phyloP scores from a whole-genome alignment of 2,888 invertebrate species.

The Agapostemon virescens region DNA sequence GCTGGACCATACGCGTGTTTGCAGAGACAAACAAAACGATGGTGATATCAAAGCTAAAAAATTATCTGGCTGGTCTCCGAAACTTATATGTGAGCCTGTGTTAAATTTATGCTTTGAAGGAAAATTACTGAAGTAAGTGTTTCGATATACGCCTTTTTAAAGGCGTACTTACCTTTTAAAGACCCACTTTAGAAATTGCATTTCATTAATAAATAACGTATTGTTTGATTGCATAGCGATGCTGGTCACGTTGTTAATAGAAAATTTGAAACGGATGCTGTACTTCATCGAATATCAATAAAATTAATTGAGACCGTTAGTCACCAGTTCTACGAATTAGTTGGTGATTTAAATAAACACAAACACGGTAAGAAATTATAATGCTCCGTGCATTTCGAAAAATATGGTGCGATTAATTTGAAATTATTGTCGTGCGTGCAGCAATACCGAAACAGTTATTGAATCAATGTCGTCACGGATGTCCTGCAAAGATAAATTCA shows the following conservation, averaged over 20 bases:
- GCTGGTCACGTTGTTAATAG: slow-evolving; percentile 68
- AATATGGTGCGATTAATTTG: background rate
- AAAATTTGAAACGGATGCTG: slow-evolving; percentile 68
- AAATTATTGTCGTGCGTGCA: slow-evolving; percentile 17
- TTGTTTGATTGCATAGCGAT: slow-evolving; percentile 65
- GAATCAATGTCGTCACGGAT: slow-evolving; percentile 70
- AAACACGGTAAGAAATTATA: slow-evolving; percentile 66
- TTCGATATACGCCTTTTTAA: background rate
- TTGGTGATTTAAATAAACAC: slow-evolving; percentile 68
- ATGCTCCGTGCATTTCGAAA: background rate
- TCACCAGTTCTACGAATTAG: slow-evolving; percentile 68
- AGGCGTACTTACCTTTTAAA: too few relatives aligned
- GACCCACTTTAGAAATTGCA: too few relatives aligned
- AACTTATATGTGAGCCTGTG: slow-evolving; percentile 58
- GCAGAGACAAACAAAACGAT: background rate
- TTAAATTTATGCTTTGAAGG: slow-evolving; percentile 73
- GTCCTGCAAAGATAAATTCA: slow-evolving; percentile 70
- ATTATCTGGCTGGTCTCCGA: slow-evolving; percentile 72
- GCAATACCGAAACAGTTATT: slow-evolving; percentile 71
- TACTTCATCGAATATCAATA: slow-evolving; percentile 65
- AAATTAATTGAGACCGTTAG: slow-evolving; percentile 69
- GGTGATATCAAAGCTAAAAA: slow-evolving; percentile 66
- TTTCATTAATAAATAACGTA: background rate
- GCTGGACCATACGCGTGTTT: background rate
- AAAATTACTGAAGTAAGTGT: slow-evolving; percentile 73